Conservation (phyloP, 2,113 vertebrate species). For the Cryptomyrus ogoouensis region DNA sequence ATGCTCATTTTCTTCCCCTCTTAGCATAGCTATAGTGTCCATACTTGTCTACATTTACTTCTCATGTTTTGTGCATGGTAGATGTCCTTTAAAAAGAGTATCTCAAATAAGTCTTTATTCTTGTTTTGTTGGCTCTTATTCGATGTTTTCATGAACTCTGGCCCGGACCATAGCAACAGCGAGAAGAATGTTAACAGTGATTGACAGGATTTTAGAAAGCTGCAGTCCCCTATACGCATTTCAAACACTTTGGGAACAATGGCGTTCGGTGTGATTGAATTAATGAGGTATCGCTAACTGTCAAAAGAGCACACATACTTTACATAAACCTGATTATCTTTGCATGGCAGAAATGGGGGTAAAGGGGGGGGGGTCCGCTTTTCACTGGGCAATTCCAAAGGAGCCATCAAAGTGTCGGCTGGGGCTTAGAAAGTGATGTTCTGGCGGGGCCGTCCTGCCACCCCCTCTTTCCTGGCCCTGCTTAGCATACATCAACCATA, state of each 20-base stretch:
- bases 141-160: constrained; percentile 99
- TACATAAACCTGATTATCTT: constrained; percentile 99
- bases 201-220: constrained; percentile 97
- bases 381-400: constrained; percentile 72
- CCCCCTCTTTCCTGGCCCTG: constrained; percentile 65
- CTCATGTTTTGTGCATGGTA: constrained; percentile 93
- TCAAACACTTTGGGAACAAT: constrained; percentile 99
- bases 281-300: constrained; percentile 98
- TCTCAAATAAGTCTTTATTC: constrained; percentile 98
- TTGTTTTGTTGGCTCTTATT: constrained; percentile 96
- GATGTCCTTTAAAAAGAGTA: constrained; percentile 94
- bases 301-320: constrained; percentile 99
- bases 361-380: constrained; percentile 69
- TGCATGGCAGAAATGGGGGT: constrained; percentile 88
- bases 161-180: constrained; percentile 97
- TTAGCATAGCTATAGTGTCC: constrained; percentile 81
- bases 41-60: constrained; percentile 97
- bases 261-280: constrained; percentile 97
- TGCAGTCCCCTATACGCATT: constrained; percentile 87
- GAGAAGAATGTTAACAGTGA: constrained; percentile 98
- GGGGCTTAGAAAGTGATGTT: constrained; percentile 63
- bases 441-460: constrained; percentile 54
- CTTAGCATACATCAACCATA: constrained; percentile 80
- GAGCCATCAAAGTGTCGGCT: constrained; percentile 72
- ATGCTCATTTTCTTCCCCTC: constrained; percentile 75